Percentiles rank a stretch among this genome's conserved stretches.
Conservation (phyloP, 2,888 invertebrate species). For the Clunio marinus region DNA sequence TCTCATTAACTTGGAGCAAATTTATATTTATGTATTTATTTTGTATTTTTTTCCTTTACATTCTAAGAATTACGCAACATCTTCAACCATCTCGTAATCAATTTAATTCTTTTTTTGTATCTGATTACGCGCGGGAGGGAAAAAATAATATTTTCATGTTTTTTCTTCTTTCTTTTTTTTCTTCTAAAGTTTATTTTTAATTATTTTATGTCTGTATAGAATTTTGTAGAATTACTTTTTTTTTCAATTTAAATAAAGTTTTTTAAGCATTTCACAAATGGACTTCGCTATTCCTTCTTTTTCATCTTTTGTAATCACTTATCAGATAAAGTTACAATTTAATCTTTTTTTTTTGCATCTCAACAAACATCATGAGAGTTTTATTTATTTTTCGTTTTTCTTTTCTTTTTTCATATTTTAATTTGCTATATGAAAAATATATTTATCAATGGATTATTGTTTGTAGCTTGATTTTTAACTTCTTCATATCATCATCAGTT, state of each 20-base stretch:
- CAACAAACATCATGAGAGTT: too few species aligned
- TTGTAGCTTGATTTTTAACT: background rate
- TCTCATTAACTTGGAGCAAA: too few species aligned
- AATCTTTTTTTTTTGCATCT: background rate
- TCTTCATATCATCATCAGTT: background rate
- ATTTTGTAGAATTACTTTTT: background rate
- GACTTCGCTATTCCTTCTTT: background rate
- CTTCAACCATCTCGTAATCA: too few species aligned
- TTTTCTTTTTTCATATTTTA: background rate
- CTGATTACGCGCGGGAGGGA: too few species aligned
- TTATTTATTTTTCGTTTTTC: too few species aligned
- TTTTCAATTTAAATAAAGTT: background rate
- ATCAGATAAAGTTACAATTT: background rate
- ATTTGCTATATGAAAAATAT: slow-evolving; percentile 2
- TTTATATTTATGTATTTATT: too few species aligned
- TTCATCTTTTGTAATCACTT: background rate
- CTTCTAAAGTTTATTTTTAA: slow-evolving; percentile 5
- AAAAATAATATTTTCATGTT: too few species aligned
- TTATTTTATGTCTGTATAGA: background rate
- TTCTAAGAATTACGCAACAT: too few species aligned
- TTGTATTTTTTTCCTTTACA: too few species aligned
- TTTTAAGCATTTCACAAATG: slow-evolving; percentile 1
- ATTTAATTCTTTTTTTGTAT: too few species aligned
- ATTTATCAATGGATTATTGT: background rate
- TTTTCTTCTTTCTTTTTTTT: background rate